These are phyloP conservation scores for Drosophila pachea DNA, from an alignment of 1,140 invertebrate genomes.

Conservation along the genomic window DNA sequence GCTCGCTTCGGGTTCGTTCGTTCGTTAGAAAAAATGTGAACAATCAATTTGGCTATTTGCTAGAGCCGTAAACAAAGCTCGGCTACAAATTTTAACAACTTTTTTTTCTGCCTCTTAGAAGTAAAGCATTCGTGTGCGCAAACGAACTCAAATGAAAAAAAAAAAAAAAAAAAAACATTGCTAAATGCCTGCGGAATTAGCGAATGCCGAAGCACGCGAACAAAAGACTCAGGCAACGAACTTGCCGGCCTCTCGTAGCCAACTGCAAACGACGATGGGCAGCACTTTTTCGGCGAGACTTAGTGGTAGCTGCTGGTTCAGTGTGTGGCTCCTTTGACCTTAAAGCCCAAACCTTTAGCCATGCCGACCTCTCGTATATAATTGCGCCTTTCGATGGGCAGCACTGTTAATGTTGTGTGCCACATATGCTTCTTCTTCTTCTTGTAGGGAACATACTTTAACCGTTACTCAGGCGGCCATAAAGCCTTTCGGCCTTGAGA, in stretches of 20 bases:
- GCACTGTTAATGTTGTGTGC: too few species aligned
- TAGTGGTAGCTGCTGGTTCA: background rate
- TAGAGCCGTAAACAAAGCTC: constrained; percentile 52
- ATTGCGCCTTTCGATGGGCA: background rate
- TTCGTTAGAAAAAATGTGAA: constrained; percentile 69
- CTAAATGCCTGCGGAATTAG: constrained; percentile 62
- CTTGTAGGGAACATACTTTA: too few species aligned
- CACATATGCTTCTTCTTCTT: too few species aligned
- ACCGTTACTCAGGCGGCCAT: too few species aligned
- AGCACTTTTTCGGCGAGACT: too few species aligned
- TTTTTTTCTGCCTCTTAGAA: constrained; percentile 39
- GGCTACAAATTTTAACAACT: constrained; percentile 72
- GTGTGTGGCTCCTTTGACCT: background rate
- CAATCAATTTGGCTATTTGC: constrained; percentile 72
- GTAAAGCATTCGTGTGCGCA: constrained; percentile 34
- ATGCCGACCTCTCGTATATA: background rate
- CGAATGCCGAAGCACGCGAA: constrained; percentile 55
- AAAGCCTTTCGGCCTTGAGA: too few species aligned
- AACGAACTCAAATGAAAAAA: background rate
- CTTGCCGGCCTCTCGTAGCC: constrained; percentile 8
- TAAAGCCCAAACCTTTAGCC: too few species aligned
- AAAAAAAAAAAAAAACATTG: constrained; percentile 20
- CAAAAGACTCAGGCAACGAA: constrained; percentile 52
- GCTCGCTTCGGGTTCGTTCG: constrained; percentile 55
- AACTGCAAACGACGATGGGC: constrained; percentile 10